Conservation (phyloP, 2,888 invertebrate genomes). For the Erpobdella octoculata region DNA sequence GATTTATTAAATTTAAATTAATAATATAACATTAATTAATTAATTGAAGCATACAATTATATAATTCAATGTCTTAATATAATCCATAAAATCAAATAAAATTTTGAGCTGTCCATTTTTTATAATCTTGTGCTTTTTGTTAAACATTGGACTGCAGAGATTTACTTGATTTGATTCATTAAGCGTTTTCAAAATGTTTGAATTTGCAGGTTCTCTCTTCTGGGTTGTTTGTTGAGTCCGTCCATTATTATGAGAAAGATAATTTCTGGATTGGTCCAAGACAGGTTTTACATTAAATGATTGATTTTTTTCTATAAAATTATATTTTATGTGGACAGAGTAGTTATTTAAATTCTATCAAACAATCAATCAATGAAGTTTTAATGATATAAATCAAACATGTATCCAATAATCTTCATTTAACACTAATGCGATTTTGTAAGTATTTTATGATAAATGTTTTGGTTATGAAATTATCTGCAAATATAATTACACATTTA, state of each 20-base stretch:
- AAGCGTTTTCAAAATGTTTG: conserved; percentile 1
- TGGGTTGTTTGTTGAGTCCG: conserved; percentile 73
- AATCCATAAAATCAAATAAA: too few species aligned
- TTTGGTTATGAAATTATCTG: too few species aligned
- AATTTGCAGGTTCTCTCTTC: conserved; percentile 72
- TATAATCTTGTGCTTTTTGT: too few species aligned
- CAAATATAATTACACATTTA: not conserved
- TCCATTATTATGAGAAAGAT: conserved; percentile 55
- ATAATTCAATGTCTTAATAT: too few species aligned
- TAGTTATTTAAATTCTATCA: too few species aligned
- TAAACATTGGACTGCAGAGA: too few species aligned
- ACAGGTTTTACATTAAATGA: conserved; percentile 57
- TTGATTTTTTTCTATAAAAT: not conserved
- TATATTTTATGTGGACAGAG: too few species aligned
- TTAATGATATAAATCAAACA: not conserved
- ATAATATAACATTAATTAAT: not conserved
- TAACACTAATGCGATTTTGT: not conserved
- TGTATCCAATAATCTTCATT: not conserved
- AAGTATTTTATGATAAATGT: not conserved
- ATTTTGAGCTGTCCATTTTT: too few species aligned
- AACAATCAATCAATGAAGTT: not conserved
- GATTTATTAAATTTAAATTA: not conserved
- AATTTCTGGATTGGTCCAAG: conserved; percentile 97
- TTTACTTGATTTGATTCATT: not conserved
- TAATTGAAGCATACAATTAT: too few species aligned